Percentiles rank a stretch among this genome's conserved stretches.
phyloP scores from a whole-genome alignment of 2,888 invertebrate genomes.

The Spialia ferax region DNA sequence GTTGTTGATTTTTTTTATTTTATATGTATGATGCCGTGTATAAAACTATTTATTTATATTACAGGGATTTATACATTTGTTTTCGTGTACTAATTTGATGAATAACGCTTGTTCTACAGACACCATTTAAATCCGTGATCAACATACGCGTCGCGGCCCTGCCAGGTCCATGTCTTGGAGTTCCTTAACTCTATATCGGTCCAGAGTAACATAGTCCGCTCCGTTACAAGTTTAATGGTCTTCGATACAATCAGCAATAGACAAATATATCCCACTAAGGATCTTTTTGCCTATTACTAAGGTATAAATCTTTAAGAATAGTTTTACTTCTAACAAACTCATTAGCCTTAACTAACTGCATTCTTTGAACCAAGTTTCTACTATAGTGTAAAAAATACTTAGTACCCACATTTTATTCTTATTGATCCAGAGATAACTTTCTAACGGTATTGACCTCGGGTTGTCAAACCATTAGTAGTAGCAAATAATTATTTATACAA shows the following conservation, averaged over 20 bases:
- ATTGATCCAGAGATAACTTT: background rate
- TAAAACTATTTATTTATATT: slow-evolving; percentile 55
- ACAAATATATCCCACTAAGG: slow-evolving; percentile 36
- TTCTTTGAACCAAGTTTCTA: background rate
- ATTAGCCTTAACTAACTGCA: slow-evolving; percentile 34
- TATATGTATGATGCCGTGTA: slow-evolving; percentile 10
- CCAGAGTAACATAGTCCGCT: slow-evolving; percentile 26
- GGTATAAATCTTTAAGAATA: slow-evolving; percentile 36
- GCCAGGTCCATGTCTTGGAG: slow-evolving; percentile 50
- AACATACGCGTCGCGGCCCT: slow-evolving; percentile 43
- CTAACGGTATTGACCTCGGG: slow-evolving; percentile 1
- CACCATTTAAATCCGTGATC: slow-evolving; percentile 50
- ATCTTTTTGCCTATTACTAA: slow-evolving; percentile 40
- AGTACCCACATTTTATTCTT: background rate
- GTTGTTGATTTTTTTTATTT: slow-evolving; percentile 2
- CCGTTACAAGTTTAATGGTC: slow-evolving; percentile 33
- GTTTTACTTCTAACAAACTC: slow-evolving; percentile 34
- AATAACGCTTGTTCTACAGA: slow-evolving; percentile 70
- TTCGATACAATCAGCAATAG: slow-evolving; percentile 36
- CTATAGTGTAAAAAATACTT: background rate
- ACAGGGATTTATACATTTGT: slow-evolving; percentile 54
- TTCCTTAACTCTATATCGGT: slow-evolving; percentile 23
- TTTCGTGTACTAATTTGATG: slow-evolving; percentile 56
- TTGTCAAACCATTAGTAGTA: background rate
- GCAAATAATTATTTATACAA: background rate